Conservation (phyloP, 2,113 vertebrate genomes). For the Ochotona curzoniae region DNA sequence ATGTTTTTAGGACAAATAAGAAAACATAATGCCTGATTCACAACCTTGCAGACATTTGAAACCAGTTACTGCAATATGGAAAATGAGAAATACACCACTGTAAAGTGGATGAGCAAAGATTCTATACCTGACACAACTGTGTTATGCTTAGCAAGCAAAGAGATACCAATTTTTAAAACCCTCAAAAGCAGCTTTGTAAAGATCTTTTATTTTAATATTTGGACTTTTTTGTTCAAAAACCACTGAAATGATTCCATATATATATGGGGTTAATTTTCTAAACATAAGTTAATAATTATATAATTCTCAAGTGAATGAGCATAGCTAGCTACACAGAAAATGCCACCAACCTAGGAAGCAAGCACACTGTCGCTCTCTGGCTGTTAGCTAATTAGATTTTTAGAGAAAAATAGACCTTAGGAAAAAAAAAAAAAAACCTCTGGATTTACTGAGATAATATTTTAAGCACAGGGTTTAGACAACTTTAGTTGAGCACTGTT, state of each 20-base stretch:
- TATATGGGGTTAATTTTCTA: background rate
- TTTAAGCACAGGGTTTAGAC: background rate
- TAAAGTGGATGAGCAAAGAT: background rate
- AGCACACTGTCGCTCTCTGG: background rate
- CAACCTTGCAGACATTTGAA: background rate
- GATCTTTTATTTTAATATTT: background rate
- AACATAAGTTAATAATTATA: background rate
- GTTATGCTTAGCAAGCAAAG: background rate
- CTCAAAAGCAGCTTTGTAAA: background rate
- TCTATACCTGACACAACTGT: background rate
- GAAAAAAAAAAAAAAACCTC: background rate
- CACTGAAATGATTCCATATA: background rate
- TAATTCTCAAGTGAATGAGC: constrained; percentile 24
- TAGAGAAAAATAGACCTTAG: background rate
- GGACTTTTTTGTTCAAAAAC: background rate
- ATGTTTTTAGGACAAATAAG: background rate
- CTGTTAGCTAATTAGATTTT: background rate
- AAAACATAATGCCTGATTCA: background rate
- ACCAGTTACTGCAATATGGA: background rate
- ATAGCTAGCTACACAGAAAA: constrained; percentile 14
- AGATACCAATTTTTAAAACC: background rate
- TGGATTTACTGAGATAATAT: background rate
- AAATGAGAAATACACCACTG: background rate
- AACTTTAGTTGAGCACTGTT: background rate
- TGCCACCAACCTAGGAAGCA: background rate